Evolutionary conservation across 2,797 vertebrate species (phyloP).

Genomic region (Myotis vivesi): DNA sequence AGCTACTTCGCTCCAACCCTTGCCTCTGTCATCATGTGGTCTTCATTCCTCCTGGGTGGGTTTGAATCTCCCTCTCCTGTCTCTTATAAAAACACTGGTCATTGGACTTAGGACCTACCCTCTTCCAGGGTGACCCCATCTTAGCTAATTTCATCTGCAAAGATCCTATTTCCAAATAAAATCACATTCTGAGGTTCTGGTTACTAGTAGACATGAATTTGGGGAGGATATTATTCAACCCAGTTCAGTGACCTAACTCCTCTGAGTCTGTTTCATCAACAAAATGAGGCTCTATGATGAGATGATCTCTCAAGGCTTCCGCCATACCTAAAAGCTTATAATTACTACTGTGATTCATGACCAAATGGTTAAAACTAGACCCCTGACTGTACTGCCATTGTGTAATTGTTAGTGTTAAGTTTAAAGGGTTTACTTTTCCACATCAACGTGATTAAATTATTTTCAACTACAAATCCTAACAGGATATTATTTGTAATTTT

Average conservation of each 20-base stretch:
- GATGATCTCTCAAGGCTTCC: not conserved
- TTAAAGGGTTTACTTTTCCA: constrained; percentile 29
- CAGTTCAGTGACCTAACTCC: not conserved
- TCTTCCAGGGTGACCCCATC: not conserved
- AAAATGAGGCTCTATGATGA: not conserved
- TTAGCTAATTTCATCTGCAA: not conserved
- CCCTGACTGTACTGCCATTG: not conserved
- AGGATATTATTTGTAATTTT: not conserved
- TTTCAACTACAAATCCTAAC: not conserved
- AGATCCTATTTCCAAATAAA: not conserved
- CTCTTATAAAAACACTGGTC: not conserved
- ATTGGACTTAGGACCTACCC: not conserved
- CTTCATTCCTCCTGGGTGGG: not conserved
- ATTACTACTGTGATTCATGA: not conserved
- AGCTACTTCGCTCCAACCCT: not conserved
- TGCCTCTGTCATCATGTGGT: not conserved
- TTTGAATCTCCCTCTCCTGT: not conserved
- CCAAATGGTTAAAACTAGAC: not conserved
- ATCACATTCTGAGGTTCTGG: not conserved
- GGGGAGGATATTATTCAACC: not conserved
- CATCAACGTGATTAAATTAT: not conserved
- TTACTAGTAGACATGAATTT: not conserved
- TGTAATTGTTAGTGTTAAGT: not conserved
- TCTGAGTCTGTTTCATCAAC: not conserved
- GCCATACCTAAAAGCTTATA: not conserved